Evolutionary conservation across 2,113 vertebrate species (phyloP).

Genomic region (Choloepus hoffmanni): DNA sequence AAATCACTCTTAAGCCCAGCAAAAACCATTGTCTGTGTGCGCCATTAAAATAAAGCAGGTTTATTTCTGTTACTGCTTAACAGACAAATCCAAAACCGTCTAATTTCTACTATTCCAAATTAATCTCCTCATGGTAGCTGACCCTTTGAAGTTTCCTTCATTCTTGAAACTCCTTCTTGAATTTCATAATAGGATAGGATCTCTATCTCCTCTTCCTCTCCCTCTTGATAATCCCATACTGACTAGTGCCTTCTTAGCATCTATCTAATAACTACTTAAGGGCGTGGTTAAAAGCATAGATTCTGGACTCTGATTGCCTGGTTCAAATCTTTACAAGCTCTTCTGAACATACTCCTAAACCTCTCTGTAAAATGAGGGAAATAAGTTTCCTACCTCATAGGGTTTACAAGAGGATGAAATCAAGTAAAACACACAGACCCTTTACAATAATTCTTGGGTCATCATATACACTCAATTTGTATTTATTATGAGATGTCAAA

Average conservation of each 20-base stretch:
- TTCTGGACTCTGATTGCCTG: neutral
- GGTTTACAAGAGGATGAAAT: neutral
- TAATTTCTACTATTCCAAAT: neutral
- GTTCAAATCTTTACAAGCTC: constrained; percentile 23
- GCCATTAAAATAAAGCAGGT: constrained; percentile 6
- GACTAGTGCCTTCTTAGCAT: constrained; percentile 13
- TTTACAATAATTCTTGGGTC: neutral
- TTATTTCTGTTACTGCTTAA: neutral
- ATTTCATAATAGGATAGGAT: neutral
- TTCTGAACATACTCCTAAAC: neutral
- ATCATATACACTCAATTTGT: neutral
- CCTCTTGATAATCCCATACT: neutral
- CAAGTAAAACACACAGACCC: neutral
- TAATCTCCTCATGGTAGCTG: neutral
- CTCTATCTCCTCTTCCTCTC: neutral
- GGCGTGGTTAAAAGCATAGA: neutral
- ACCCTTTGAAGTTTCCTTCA: neutral
- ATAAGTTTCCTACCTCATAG: neutral
- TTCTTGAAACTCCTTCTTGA: constrained; percentile 11
- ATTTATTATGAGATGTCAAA: neutral
- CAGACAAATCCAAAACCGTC: neutral
- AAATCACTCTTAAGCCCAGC: neutral
- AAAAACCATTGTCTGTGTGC: neutral
- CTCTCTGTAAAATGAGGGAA: neutral
- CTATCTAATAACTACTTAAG: neutral